These are phyloP conservation scores for Apis florea DNA, from an alignment of 1,140 invertebrate species.

Conservation along the genomic window DNA sequence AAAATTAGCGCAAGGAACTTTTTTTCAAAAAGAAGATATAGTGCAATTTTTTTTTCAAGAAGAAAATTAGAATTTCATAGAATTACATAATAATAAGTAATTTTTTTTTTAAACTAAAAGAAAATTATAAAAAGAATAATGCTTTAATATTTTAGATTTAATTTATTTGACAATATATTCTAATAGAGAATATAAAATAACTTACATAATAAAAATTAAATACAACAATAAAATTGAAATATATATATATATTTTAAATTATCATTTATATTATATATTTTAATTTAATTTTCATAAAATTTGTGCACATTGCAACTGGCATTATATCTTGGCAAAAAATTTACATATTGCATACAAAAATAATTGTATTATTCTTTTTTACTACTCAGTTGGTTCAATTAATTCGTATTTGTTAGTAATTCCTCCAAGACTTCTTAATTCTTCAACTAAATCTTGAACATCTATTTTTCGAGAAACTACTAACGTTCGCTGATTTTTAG, in stretches of 20 bases:
- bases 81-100: background rate
- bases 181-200: background rate
- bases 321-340: background rate
- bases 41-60: background rate
- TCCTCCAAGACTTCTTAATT: constrained; percentile 71
- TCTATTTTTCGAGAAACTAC: constrained; percentile 72
- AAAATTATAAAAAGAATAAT: background rate
- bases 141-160: no score
- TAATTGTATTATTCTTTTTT: constrained; percentile 11
- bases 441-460: constrained; percentile 63
- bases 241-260: background rate
- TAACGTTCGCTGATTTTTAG: constrained; percentile 67
- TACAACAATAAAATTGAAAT: background rate
- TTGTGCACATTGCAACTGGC: background rate
- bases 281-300: background rate
- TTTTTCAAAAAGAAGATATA: background rate
- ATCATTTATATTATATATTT: background rate
- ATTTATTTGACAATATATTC: background rate
- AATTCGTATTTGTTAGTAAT: constrained; percentile 73
- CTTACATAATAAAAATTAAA: background rate
- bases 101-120: background rate
- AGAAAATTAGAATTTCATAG: background rate
- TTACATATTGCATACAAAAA: background rate
- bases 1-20: background rate
- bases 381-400: constrained; percentile 61